Percentiles rank a stretch among this genome's conserved stretches.
Evolutionary conservation across 2,888 invertebrate species (phyloP).

Genomic region (Andrena bicolor): DNA sequence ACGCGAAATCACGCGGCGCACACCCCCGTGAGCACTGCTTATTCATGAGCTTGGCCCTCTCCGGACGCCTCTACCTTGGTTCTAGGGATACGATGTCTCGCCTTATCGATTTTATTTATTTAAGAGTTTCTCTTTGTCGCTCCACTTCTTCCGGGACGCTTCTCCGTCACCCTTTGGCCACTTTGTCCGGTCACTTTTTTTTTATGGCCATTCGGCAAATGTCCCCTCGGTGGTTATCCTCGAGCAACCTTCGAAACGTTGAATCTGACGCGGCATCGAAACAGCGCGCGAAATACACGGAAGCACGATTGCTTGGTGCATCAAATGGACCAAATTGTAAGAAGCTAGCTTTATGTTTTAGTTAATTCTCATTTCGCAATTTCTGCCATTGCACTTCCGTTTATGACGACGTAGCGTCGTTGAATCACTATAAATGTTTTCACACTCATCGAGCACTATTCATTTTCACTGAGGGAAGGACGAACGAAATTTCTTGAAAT

Average conservation of each 20-base stretch:
- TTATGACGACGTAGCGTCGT: no score
- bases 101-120: slow-evolving; percentile 75
- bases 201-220: not conserved
- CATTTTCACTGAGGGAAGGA: not conserved
- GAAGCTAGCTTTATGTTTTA: no score
- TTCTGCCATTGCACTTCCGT: no score
- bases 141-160: slow-evolving; percentile 41
- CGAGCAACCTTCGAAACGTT: not conserved
- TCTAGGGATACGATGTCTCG: slow-evolving; percentile 68
- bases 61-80: slow-evolving; percentile 58
- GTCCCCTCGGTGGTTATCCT: not conserved
- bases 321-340: no score
- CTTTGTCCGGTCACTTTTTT: slow-evolving; percentile 3
- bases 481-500: not conserved
- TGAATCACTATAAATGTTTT: not conserved
- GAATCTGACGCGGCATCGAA: not conserved
- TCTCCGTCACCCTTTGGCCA: slow-evolving; percentile 11
- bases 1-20: slow-evolving; percentile 83
- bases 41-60: slow-evolving; percentile 76
- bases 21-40: slow-evolving; percentile 76
- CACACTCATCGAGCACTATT: not conserved
- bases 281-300: no score
- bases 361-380: no score
- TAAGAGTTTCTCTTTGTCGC: slow-evolving; percentile 69
- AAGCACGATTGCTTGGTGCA: no score